These are phyloP conservation scores for Phaenicophaeus curvirostris DNA, from an alignment of 2,797 vertebrate genomes.

Conservation along the genomic window DNA sequence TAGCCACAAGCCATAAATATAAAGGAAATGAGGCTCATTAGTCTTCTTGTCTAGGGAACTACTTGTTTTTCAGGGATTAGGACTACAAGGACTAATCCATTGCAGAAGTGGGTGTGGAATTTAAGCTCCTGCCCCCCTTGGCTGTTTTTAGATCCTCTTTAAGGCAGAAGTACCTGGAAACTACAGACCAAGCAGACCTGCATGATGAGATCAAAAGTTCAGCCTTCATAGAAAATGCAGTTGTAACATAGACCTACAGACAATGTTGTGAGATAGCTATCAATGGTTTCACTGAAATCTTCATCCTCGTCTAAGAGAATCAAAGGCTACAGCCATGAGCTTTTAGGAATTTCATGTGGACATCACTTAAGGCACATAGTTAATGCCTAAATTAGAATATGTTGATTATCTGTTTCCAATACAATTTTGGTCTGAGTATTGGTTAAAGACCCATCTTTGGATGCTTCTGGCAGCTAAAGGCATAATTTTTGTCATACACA, in stretches of 20 bases:
- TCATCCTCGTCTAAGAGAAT: background rate
- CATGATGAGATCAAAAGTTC: background rate
- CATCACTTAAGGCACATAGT: background rate
- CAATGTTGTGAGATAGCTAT: background rate
- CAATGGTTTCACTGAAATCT: background rate
- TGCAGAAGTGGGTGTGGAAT: background rate
- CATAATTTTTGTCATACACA: background rate
- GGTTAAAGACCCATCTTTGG: background rate
- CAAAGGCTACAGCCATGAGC: background rate
- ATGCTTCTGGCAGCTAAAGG: background rate
- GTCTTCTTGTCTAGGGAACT: background rate
- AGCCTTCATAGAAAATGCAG: background rate
- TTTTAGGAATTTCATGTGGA: background rate
- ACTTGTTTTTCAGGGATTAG: background rate
- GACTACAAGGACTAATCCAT: background rate
- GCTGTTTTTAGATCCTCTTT: background rate
- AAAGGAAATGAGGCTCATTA: slow-evolving; percentile 19
- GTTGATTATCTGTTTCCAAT: background rate
- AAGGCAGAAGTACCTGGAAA: background rate
- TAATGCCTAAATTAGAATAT: background rate
- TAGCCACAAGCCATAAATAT: slow-evolving; percentile 25
- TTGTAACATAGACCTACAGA: background rate
- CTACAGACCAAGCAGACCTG: background rate
- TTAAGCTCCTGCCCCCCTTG: background rate
- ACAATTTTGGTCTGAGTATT: background rate